Evolutionary conservation across 1,140 invertebrate species (phyloP), one percentile per base, ranked within the genome.

Genomic region (Drosophila malerkotliana): DNA sequence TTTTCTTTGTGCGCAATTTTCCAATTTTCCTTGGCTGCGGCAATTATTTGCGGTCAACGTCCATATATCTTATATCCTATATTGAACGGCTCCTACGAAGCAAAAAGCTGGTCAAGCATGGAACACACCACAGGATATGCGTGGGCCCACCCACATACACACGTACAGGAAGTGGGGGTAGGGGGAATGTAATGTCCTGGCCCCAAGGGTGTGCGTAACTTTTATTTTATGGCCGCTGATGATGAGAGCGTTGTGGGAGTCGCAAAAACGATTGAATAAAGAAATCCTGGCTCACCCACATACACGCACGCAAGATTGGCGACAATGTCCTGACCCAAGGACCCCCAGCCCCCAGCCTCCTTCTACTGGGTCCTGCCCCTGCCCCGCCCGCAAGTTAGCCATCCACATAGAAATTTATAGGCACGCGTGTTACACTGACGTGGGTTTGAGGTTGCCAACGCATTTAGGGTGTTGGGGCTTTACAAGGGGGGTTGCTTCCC

Each of bases 141-240:
- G 37, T 48, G 51, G 52, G 8, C 32, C 15, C 30, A 39, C 21
- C 12, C 24, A 30, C 53, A 15, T 14, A 44, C 14, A 44, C 14
- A 14, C 4, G 4, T 2, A 4, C 5, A 44, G 5, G 10, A 4
- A 44, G n/a, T 18, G 41, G 7, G 47, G 26, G 26, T 45, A 62
- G 49, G 55, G 34, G 24, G 34, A n/a, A 47, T 82, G 68, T 82
- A 72, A 85, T 85, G 75, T 71, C 67, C 67, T 82, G 72, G 78
- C 78, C 87, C 72, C 88, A 55, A 64, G 88, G 88, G 88, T 89
- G 84, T 89, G 74, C 77, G 79, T 89, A 90, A 90, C 79, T 90
- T 90, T 90, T 90, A 90, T 90, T 90, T 90, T 90, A 90, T 90
- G 88, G 79, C 77, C 54, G 66, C 82, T 54, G 79, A 83, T 90